Evolutionary conservation across 2,888 invertebrate species (phyloP).

Genomic region (Ormyrus nitidulus): DNA sequence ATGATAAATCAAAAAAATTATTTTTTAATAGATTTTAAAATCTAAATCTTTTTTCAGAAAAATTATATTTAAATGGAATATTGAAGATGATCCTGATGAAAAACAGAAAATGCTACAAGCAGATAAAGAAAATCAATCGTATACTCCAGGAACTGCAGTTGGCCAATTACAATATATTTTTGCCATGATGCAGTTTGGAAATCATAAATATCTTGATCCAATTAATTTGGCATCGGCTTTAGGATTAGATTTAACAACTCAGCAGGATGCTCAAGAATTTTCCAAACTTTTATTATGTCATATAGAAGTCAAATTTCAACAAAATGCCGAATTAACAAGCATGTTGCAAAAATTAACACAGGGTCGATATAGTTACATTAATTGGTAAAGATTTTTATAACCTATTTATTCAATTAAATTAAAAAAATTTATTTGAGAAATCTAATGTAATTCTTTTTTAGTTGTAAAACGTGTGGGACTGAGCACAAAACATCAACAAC

Average conservation of each 20-base stretch:
- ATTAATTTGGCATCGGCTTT: constrained; percentile 78
- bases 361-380: constrained; percentile 72
- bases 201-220: constrained; percentile 78
- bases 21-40: neutral
- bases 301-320: constrained; percentile 77
- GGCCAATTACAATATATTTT: constrained; percentile 80
- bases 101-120: constrained; percentile 61
- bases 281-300: constrained; percentile 79
- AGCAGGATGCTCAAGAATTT: constrained; percentile 83
- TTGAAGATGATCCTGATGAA: constrained; percentile 74
- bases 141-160: constrained; percentile 47
- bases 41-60: constrained; percentile 70
- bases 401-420: no score
- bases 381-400: constrained; percentile 62
- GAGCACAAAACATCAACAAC: constrained; percentile 77
- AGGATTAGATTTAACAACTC: constrained; percentile 78
- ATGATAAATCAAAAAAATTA: neutral
- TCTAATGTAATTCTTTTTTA: constrained; percentile 57
- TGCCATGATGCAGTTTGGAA: constrained; percentile 79
- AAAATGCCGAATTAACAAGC: constrained; percentile 67
- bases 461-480: constrained; percentile 77
- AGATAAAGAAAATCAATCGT: constrained; percentile 41
- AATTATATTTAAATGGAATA: constrained; percentile 79
- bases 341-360: constrained; percentile 70
- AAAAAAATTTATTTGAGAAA: no score